Evolutionary conservation across 2,888 invertebrate species (phyloP), one percentile per base, ranked within the genome.

Genomic region (Pardosa pseudoannulata): DNA sequence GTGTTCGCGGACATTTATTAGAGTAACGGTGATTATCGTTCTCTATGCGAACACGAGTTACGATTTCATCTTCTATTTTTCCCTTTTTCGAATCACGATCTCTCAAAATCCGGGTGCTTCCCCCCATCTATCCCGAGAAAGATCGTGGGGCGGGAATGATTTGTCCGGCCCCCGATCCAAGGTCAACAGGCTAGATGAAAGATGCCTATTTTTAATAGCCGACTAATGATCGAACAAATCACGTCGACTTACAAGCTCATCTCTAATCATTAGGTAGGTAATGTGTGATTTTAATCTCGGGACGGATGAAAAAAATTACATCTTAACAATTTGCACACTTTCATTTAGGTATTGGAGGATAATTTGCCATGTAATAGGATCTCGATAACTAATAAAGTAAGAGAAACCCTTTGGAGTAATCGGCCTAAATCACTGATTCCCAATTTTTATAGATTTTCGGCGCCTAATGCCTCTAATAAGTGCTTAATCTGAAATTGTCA

Each of bases 51-150:
- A 75, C 75, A 82, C 82, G 82, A 82, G 70, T 64, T 82, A 36
- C 71, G 82, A 82, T 82, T 82, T 70, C 56, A 82, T 82, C 82
- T 71, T 75, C 75, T 75, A 19, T 56, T 82, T 82, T 75, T 23
- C 41, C 73, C 19, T 28, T 64, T 75, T 75, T 46, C 46, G 23
- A 27, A 75, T 82, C 82, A 82, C 82, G 82, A 82, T 82, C 75
- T 82, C 36, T 74, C 75, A 7, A 75, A 82, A 82, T 82, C 82
- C 82, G 82, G 82, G 82, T 74, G 71, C 36, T 31, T 65, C 23
- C 67, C n/a, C 28, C 71, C 50, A 11, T 23, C 50, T 36, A 5
- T 9, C 9, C 6, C 9, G 36, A 36, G 36, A 9, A 36, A 36
- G 56, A 56, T 56, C 23, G 23, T 56, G 56, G 5, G 56, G 56